Conservation (phyloP, 2,797 vertebrate genomes). For the Bradypus variegatus region DNA sequence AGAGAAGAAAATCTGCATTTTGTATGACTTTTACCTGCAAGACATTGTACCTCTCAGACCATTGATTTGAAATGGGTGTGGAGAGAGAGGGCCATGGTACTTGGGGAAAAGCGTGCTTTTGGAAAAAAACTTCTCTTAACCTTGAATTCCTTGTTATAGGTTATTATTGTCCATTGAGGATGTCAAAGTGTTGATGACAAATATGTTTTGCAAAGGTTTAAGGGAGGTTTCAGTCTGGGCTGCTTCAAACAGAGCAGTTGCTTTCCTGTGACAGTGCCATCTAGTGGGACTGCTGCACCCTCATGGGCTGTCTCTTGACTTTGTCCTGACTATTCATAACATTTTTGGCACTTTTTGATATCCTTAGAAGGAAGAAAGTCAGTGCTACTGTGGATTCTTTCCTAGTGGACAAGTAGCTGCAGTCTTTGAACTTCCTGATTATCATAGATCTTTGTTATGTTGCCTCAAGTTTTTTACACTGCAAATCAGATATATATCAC, state of each 20-base stretch:
- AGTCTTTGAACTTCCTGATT: conserved; percentile 31
- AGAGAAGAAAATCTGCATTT: conserved; percentile 40
- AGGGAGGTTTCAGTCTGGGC: conserved; percentile 43
- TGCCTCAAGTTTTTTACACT: conserved; percentile 11
- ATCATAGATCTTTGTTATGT: neutral
- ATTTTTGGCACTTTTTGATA: conserved; percentile 54
- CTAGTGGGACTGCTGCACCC: conserved; percentile 68
- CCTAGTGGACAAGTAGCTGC: conserved; percentile 19
- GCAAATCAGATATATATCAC: neutral
- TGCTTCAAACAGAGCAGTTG: neutral
- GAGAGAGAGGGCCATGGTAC: neutral
- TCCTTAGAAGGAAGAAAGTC: conserved; percentile 70
- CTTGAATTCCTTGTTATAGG: conserved; percentile 34
- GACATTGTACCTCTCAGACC: neutral
- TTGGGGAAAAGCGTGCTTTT: conserved; percentile 17
- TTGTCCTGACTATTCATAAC: conserved; percentile 60
- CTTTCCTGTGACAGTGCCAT: conserved; percentile 67
- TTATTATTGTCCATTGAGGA: conserved; percentile 61
- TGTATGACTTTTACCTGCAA: neutral
- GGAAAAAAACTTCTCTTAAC: neutral
- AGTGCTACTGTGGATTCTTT: conserved; percentile 43
- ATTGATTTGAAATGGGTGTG: neutral
- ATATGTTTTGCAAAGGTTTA: conserved; percentile 57
- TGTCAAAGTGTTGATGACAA: conserved; percentile 60
- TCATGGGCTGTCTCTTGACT: conserved; percentile 57